phyloP scores from a whole-genome alignment of 2,113 vertebrate species.

The Pachycephala philippinensis region DNA sequence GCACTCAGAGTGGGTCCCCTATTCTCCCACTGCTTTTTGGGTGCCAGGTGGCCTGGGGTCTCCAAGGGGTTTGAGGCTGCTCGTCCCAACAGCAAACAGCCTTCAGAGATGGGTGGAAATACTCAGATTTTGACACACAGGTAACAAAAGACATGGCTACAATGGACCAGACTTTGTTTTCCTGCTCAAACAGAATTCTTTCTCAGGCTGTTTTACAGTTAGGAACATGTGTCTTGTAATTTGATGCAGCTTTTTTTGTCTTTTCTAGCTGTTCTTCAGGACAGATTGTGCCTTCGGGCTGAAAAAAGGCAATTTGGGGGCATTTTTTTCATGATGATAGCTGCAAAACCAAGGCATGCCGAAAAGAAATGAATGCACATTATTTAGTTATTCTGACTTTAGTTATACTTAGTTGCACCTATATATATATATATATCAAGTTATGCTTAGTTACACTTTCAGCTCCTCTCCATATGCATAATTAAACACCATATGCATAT shows the following conservation, averaged over 20 bases:
- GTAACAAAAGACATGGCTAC: not conserved
- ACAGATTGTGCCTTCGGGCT: not conserved
- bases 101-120: not conserved
- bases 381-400: not conserved
- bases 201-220: not conserved
- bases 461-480: not conserved
- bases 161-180: not conserved
- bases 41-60: not conserved
- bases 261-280: not conserved
- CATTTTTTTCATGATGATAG: not conserved
- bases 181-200: not conserved
- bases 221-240: not conserved
- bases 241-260: not conserved
- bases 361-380: not conserved
- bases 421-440: too few relatives aligned
- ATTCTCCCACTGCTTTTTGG: not conserved
- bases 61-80: rapidly evolving
- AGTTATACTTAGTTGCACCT: not conserved
- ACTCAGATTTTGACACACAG: not conserved
- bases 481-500: not conserved
- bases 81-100: not conserved
- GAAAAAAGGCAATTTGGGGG: not conserved
- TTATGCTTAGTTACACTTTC: not conserved
- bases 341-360: not conserved
- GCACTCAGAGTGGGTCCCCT: not conserved